Evolutionary conservation across 1,140 invertebrate species (phyloP).

Genomic region (Dendrolimus punctatus): DNA sequence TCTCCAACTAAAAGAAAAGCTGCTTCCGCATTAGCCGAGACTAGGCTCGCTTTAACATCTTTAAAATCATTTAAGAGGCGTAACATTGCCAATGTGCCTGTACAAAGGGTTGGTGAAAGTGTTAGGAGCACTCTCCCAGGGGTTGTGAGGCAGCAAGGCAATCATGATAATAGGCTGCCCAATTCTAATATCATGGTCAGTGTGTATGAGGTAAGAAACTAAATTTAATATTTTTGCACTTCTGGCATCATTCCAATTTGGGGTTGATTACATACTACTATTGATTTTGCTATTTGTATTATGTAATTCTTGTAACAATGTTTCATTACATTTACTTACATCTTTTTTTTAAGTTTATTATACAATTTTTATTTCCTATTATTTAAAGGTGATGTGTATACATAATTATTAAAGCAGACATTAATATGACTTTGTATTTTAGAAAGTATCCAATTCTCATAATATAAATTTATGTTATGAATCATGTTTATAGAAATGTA

Average conservation of each 20-base stretch:
- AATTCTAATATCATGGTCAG: constrained; percentile 63
- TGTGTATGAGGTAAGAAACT: constrained; percentile 56
- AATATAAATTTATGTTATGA: no score
- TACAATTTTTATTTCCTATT: no score
- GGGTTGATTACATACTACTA: no score
- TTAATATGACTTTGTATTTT: no score
- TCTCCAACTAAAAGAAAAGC: constrained; percentile 72
- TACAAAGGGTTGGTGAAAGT: constrained; percentile 62
- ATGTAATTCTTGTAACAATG: no score
- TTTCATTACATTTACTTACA: no score
- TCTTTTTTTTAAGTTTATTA: no score
- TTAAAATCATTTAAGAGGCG: constrained; percentile 75
- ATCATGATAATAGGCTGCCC: constrained; percentile 35
- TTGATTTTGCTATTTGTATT: no score
- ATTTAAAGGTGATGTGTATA: no score
- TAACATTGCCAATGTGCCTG: constrained; percentile 62
- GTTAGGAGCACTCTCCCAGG: constrained; percentile 47
- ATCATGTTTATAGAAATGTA: no score
- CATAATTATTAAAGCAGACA: no score
- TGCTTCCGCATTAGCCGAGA: constrained; percentile 74
- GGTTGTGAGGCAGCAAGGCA: constrained; percentile 45
- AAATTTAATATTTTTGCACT: not conserved
- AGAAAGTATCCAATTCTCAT: no score
- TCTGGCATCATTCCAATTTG: not conserved
- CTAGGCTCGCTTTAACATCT: constrained; percentile 81